Evolutionary conservation across 2,113 vertebrate species (phyloP).

Genomic region (Cinclus cinclus): DNA sequence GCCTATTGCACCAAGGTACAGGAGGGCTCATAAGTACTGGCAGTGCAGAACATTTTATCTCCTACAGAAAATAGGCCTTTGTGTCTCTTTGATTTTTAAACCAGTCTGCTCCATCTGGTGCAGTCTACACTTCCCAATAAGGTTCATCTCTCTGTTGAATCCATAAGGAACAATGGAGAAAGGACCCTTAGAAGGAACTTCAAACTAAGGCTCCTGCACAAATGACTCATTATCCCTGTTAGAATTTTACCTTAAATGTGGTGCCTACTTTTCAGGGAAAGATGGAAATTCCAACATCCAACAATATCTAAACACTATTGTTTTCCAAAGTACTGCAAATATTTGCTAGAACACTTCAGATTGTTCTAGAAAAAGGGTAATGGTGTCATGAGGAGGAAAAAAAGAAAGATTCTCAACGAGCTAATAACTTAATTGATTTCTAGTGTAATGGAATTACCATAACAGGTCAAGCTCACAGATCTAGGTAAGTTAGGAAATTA

Average conservation of each 20-base stretch:
- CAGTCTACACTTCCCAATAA: neutral
- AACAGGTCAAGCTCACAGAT: neutral
- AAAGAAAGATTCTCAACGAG: neutral
- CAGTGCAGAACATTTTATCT: neutral
- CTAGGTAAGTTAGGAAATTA: neutral
- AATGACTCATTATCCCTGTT: neutral
- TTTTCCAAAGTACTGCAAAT: neutral
- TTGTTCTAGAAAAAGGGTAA: neutral
- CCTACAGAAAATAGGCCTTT: neutral
- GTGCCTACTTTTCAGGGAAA: neutral
- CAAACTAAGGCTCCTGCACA: neutral
- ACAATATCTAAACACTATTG: neutral
- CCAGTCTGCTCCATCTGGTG: slow-evolving; percentile 21
- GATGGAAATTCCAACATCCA: neutral
- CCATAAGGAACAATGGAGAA: neutral
- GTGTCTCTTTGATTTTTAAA: slow-evolving; percentile 33
- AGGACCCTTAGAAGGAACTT: neutral
- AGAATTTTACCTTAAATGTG: neutral
- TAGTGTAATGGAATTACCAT: neutral
- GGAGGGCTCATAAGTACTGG: neutral
- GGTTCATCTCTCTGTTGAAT: neutral
- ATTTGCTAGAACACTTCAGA: neutral
- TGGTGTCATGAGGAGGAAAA: neutral
- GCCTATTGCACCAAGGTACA: neutral
- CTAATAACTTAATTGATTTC: neutral